phyloP scores from a whole-genome alignment of 2,113 vertebrate genomes.

The Paramormyrops kingsleyae region DNA sequence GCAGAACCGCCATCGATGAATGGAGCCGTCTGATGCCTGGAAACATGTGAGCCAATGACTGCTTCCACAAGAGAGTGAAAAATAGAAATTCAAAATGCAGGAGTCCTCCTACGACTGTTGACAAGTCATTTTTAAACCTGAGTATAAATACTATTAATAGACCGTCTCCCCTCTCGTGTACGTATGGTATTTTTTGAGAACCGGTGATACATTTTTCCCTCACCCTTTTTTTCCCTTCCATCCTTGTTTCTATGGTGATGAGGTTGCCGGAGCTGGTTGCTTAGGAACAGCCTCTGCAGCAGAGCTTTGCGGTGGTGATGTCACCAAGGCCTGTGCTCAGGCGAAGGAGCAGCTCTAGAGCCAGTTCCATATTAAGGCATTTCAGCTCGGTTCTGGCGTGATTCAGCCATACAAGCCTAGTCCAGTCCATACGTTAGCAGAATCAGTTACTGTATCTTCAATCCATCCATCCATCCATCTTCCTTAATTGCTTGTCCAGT shows the following conservation, averaged over 20 bases:
- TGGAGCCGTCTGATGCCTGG: not conserved
- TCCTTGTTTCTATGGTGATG: conserved; percentile 74
- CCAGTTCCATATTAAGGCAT: conserved; percentile 34
- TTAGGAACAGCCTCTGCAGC: conserved; percentile 77
- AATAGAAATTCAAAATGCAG: not conserved
- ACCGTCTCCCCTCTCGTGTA: conserved; percentile 5
- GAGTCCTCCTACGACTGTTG: not conserved
- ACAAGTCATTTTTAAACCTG: conserved; percentile 7
- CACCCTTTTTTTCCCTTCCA: conserved; percentile 18
- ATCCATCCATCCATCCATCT: not conserved
- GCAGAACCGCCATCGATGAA: not conserved
- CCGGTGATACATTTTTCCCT: conserved; percentile 48
- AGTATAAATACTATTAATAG: conserved; percentile 26
- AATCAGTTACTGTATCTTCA: not conserved
- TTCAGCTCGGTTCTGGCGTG: not conserved
- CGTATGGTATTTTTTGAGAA: conserved; percentile 56
- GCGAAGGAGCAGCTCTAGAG: conserved; percentile 35
- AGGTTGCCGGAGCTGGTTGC: conserved; percentile 78
- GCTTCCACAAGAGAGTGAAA: not conserved
- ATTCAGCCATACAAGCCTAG: not conserved
- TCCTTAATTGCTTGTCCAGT: not conserved
- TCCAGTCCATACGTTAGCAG: not conserved
- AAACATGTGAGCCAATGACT: not conserved
- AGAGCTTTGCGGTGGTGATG: conserved; percentile 67
- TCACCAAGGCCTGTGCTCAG: conserved; percentile 56